Evolutionary conservation across 2,888 invertebrate species (phyloP).

Genomic region (Gasteruption jaculator): DNA sequence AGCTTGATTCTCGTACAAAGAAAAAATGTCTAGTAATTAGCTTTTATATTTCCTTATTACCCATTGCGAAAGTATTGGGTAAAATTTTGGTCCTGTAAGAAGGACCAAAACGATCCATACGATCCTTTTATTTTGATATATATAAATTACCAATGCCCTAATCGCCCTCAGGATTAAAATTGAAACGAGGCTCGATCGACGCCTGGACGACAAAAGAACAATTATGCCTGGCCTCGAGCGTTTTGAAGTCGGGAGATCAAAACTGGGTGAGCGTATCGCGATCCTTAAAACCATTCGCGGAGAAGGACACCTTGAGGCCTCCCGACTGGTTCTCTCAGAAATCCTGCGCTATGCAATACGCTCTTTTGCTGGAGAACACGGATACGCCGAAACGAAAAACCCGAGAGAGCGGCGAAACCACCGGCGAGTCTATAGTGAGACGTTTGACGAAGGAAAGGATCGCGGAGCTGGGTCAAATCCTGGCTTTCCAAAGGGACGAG

Average conservation of each 20-base stretch:
- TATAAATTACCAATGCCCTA: too few species aligned
- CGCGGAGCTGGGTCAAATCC: conserved; percentile 67
- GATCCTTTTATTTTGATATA: too few species aligned
- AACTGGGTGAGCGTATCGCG: conserved; percentile 89
- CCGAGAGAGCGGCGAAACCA: conserved; percentile 67
- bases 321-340: conserved; percentile 88
- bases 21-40: too few species aligned
- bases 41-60: too few species aligned
- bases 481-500: conserved; percentile 69
- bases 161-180: conserved; percentile 48
- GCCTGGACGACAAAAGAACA: conserved; percentile 84
- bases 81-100: too few species aligned
- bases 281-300: conserved; percentile 72
- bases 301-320: conserved; percentile 62
- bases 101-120: too few species aligned
- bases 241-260: conserved; percentile 80
- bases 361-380: conserved; percentile 72
- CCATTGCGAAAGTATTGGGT: too few species aligned
- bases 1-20: too few species aligned
- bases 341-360: conserved; percentile 87
- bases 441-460: conserved; percentile 74
- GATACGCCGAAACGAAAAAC: conserved; percentile 85
- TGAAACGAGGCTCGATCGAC: conserved; percentile 73
- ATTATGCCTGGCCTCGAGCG: conserved; percentile 80
- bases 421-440: conserved; percentile 74